Evolutionary conservation across 53 echinoderm and acorn worm genomes (phyloP), one percentile per base, ranked within the genome.

Genomic region (Glandiceps talaboti): DNA sequence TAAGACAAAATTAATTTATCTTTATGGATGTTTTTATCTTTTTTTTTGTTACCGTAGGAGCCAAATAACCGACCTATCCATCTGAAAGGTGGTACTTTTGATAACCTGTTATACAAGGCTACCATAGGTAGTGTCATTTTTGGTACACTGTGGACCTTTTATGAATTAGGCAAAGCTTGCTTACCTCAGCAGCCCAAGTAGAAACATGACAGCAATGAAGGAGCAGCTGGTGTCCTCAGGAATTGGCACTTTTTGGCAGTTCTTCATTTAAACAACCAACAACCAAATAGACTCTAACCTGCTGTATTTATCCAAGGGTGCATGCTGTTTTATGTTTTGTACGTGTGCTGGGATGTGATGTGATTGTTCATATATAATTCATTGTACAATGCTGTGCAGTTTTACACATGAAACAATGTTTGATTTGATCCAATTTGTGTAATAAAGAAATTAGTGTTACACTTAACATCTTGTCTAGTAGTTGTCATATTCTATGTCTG

Each of bases 71-170:
- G 80, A 33, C 90, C 90, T 76, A 76, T 90, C 30, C 84, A 90
- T 77, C 90, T 90, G 1, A 90, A 90, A 76, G 90, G 90, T 32
- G 90, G 90, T 31, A 0, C 30, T 28, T 72, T 79, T 74, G 90
- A 90, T 75, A 77, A 45, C 33, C 28, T 90, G 26, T 27, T 81
- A 14, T 90, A 90, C 87, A 72, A 78, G 25, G 33, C 28, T 27
- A 78, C 31, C 29, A 85, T 85, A 82, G 30, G 29, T 27, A 1
- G 82, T 75, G 82, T 85, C 1, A 82, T 31, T 30, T 73, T 33
- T 31, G 88, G 88, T 33, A 85, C 88, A 31, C 75, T 73, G 28
- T 88, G 85, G 88, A 82, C 81, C 74, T 88, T 85, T 76, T 82
- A 81, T 31, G 85, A 85, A 31, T 75, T 88, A 29, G 76, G 64